A percentile compares a stretch with the other conserved stretches of the same genome.
Conservation (phyloP, 2,888 invertebrate genomes). For the Branchinecta sandiegonensis region DNA sequence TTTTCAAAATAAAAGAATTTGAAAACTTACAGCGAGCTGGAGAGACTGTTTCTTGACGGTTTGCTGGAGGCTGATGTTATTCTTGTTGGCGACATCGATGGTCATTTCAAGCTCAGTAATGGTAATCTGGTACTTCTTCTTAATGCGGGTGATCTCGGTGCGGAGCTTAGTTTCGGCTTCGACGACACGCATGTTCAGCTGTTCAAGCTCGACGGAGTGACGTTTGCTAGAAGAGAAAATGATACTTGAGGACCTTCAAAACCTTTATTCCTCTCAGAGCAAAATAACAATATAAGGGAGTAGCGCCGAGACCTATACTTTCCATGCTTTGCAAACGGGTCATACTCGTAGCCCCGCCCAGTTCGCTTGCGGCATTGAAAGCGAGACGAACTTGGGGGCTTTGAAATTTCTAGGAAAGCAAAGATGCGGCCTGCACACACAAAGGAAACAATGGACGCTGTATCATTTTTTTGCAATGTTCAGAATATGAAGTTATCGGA, state of each 20-base stretch:
- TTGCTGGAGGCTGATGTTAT: conserved; percentile 91
- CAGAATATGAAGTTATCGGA: too few species aligned
- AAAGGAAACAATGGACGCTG: too few species aligned
- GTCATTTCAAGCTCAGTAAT: conserved; percentile 93
- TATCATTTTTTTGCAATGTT: too few species aligned
- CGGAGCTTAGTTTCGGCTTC: conserved; percentile 92
- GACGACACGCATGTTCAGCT: conserved; percentile 81
- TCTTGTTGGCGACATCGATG: conserved; percentile 94
- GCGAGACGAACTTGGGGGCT: too few species aligned
- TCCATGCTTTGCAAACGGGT: too few species aligned
- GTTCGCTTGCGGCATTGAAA: too few species aligned
- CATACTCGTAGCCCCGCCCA: too few species aligned
- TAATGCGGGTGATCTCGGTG: conserved; percentile 88
- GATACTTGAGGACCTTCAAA: too few species aligned
- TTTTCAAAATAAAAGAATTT: neutral
- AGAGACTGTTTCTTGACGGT: conserved; percentile 93
- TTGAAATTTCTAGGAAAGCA: too few species aligned
- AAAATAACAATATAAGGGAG: neutral
- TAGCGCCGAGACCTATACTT: too few species aligned
- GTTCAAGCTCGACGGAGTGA: conserved; percentile 94
- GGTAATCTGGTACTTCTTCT: conserved; percentile 97
- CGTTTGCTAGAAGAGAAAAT: conserved; percentile 57
- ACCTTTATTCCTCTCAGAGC: neutral
- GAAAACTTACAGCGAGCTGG: conserved; percentile 51
- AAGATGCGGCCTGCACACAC: too few species aligned